A percentile compares a stretch with the other conserved stretches of the same genome.
phyloP scores from a whole-genome alignment of 2,113 vertebrate genomes.

The Tragelaphus strepsiceros region DNA sequence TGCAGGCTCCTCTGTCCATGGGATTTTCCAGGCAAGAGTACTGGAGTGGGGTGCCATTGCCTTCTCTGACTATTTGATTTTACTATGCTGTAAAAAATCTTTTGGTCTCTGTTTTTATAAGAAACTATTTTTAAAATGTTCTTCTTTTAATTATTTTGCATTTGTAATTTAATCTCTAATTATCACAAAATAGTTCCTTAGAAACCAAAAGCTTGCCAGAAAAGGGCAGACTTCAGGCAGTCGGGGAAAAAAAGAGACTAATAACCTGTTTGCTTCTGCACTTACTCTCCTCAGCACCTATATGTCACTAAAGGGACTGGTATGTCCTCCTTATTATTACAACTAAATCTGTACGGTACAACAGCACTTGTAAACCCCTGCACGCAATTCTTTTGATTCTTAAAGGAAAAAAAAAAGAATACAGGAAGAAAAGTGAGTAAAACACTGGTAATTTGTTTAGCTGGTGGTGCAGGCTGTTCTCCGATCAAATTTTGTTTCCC shows the following conservation, averaged over 20 bases:
- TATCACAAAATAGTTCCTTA: not conserved
- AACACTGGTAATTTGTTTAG: conserved; percentile 84
- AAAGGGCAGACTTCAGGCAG: not conserved
- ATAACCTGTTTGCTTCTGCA: not conserved
- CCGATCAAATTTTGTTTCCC: conserved; percentile 85
- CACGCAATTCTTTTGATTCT: conserved; percentile 41
- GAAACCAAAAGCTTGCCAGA: not conserved
- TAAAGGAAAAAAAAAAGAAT: not conserved
- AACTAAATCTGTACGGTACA: conserved; percentile 56
- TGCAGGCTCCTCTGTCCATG: no score
- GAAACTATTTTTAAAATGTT: not conserved
- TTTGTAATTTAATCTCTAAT: not conserved
- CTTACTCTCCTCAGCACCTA: not conserved
- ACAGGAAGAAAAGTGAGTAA: conserved; percentile 78
- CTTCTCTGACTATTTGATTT: not conserved
- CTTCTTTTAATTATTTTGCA: not conserved
- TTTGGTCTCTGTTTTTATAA: not conserved
- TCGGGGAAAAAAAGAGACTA: not conserved
- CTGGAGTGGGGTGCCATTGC: no score
- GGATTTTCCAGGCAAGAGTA: no score
- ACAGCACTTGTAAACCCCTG: conserved; percentile 46
- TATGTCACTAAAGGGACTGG: not conserved
- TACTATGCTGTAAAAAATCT: not conserved
- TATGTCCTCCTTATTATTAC: not conserved
- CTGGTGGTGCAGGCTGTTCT: conserved; percentile 79